Conservation (phyloP, 1,140 invertebrate species). For the Pseudomyrmex concolor region DNA sequence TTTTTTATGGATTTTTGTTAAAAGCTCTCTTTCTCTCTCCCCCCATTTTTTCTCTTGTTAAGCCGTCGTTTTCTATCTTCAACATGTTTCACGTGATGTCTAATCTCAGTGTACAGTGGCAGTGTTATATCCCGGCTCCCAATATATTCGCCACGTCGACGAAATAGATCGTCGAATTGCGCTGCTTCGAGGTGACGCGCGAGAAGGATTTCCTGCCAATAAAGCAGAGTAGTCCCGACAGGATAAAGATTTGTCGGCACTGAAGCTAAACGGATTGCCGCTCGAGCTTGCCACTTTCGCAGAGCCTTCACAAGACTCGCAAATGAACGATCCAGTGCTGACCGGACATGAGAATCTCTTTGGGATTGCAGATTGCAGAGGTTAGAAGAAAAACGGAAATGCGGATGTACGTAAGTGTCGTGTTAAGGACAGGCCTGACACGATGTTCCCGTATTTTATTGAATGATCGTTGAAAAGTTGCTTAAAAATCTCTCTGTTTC, state of each 20-base stretch:
- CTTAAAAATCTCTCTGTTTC: neutral
- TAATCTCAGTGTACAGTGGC: too few relatives aligned
- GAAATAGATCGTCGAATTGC: conserved; percentile 13
- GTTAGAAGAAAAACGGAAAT: conserved; percentile 2
- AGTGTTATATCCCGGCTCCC: neutral
- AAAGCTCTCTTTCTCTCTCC: neutral
- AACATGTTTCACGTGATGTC: conserved; percentile 7
- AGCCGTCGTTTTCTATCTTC: neutral
- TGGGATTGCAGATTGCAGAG: conserved; percentile 42
- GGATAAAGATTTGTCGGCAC: conserved; percentile 57
- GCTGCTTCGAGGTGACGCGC: conserved; percentile 63
- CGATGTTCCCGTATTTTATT: conserved; percentile 7
- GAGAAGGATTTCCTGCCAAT: conserved; percentile 76
- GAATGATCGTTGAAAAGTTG: neutral
- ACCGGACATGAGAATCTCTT: conserved; percentile 23
- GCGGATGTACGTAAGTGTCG: conserved; percentile 47
- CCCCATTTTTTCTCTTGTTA: neutral
- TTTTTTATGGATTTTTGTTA: neutral
- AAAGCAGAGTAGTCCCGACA: conserved; percentile 63
- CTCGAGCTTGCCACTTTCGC: conserved; percentile 34
- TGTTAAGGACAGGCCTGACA: neutral
- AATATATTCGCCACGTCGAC: conserved; percentile 8
- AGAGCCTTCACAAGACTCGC: conserved; percentile 39
- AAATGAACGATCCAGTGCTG: conserved; percentile 37
- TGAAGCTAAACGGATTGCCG: conserved; percentile 56